Evolutionary conservation across 1,140 invertebrate species (phyloP), one percentile per base, ranked within the genome.

Genomic region (Drosophila santomea): DNA sequence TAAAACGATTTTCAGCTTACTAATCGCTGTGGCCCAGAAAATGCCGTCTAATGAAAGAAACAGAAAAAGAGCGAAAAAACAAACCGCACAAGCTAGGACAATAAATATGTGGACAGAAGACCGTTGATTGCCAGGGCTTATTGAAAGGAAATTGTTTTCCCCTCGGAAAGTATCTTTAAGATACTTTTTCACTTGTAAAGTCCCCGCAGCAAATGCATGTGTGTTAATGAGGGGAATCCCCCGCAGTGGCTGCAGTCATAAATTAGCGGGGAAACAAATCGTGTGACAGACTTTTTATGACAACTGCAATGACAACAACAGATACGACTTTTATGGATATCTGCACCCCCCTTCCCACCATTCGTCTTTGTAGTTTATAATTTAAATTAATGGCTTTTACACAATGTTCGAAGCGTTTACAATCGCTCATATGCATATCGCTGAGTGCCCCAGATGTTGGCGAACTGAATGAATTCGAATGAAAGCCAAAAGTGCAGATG

Each of bases 371-470:
- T 89, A 74, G 84, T 84, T 84, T 78, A 80, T 84, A 89, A 88
- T 88, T 88, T 88, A 84, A 88, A 88, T 88, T 89, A 88, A 88
- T 89, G 84, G 73, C 73, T 67, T 84, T 84, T 88, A 88, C 80
- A 84, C 73, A 73, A 89, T 72, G 82, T 78, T 84, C 72, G 43
- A 74, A 50, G 48, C 63, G 44, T 23, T 36, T 20, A 39, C 41
- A 12, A 56, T 51, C 48, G 1, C 25, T 48, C 68, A 74, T 56
- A 39, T 60, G 45, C 55, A 57, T 51, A 69, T 55, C 45, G 59
- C 17, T 23, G 78, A 74, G 41, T 78, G 56, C 28, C 54, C 52
- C 84, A 89, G 73, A 75, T 86, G 83, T 72, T 64, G 75, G 75
- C 54, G 50, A 74, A 80, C 64, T 73, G 73, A 61, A 64, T 61